Evolutionary conservation across 35 echinoderm and acorn worm genomes (phyloP), one percentile per base, ranked within the genome.

Genomic region (Apostichopus japonicus): DNA sequence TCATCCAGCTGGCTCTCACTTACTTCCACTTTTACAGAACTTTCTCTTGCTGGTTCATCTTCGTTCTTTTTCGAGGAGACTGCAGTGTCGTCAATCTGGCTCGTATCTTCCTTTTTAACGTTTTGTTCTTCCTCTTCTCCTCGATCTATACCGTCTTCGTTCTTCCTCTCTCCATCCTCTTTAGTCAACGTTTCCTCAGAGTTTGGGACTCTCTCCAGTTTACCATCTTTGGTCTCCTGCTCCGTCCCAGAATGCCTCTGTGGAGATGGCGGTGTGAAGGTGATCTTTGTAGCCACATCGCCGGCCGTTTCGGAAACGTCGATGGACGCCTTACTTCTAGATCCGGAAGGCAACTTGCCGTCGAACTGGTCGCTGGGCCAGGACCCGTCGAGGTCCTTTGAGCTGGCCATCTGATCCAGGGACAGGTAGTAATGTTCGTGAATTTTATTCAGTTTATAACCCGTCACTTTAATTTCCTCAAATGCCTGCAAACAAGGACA

Each of bases 221-320:
- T 79, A 10, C 83, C 78, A 10, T 33, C 25, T 0, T 51, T 54
- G 1, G 24, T 84, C 6, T 84, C 23, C 23, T 56, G 78, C 52
- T 10, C 52, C 70, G 17, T 10, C 24, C 17, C 81, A 57, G 86
- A 72, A 19, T 72, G 19, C 61, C 52, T 97, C 63, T 92, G 90
- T 77, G 96, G 96, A 1, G 96, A 97, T 11, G 96, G 96, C 15
- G 96, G 96, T 6, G 96, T 97, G 72, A 90, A 95, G 78, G 94
- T 97, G 27, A 97, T 92, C 15, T 79, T 94, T 33, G 93, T 97
- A 0, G 92, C 58, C 6, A 19, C 15, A 56, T 91, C 90, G 23
- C 90, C 72, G 15, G 71, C 72, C 15, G 21, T 72, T 17, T 56
- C 90, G 14, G 90, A n/a, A 11, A 19, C 72, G 23, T 65, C 58